Evolutionary conservation across 2,888 invertebrate genomes (phyloP), one percentile per base, ranked within the genome.

Genomic region (Leptinotarsa tumamoca): DNA sequence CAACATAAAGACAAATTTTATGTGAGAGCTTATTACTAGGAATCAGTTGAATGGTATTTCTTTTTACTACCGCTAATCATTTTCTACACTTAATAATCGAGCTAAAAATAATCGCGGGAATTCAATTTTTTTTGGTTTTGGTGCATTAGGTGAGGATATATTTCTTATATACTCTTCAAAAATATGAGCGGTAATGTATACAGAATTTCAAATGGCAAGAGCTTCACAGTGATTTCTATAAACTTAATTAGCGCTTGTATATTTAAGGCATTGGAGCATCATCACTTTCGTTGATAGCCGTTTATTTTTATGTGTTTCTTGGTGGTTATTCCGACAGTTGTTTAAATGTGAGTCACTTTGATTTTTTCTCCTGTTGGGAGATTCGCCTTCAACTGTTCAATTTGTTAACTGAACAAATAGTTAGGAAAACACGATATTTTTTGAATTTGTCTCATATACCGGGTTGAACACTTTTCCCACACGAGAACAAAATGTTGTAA

Each of bases 121-220:
- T 61, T 58, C 1, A 15, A 15, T 21, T 14, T 63, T 43, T 43
- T 63, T 63, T 13, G n/a, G 7, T 43, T 17, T 0, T 7, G 7
- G 15, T 63, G 33, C 15, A 27, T 17, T 27, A 63, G 63, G 5
- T 63, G n/a, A 7, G 18, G 63, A 70, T 66, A 54, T 56, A 23
- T 73, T 61, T 68, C 43, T 21, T 68, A 58, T 61, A 33, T 67
- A 49, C 15, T 66, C 66, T 79, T 74, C 74, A 67, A 78, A 80
- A 80, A 78, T 80, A 79, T 79, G 76, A 73, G 71, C 73, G 67
- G 70, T 72, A 74, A 75, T 78, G 76, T 79, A 79, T 77, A 77
- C 77, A 79, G 71, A 54, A 68, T 49, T 67, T 51, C 56, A 67
- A 67, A 67, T 68, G 69, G 71, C 67, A 72, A 71, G 72, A 74